Evolutionary conservation across 2,113 vertebrate species (phyloP).

Genomic region (Dipodomys spectabilis): DNA sequence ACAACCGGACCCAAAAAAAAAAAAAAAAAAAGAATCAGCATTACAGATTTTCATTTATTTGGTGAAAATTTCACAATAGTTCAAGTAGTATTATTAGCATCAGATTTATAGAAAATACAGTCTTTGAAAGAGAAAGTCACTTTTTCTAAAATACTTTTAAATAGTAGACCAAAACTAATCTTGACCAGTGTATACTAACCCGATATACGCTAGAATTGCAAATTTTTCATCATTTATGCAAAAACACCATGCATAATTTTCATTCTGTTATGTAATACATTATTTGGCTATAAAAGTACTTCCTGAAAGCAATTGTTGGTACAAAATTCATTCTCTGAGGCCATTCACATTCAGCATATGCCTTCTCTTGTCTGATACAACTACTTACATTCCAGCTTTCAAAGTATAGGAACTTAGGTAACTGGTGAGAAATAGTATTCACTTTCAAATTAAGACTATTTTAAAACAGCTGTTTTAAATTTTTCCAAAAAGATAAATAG

Average conservation of each 20-base stretch:
- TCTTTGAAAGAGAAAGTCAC: constrained; percentile 17
- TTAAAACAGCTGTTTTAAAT: constrained; percentile 23
- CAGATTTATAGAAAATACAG: constrained; percentile 8
- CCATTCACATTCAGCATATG: background rate
- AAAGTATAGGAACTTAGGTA: background rate
- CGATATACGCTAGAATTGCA: background rate
- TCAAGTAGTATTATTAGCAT: background rate
- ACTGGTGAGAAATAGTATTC: background rate
- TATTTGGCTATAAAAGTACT: constrained; percentile 20
- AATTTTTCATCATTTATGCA: background rate
- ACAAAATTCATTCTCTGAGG: background rate
- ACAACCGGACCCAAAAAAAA: too few species aligned
- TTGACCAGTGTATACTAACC: background rate
- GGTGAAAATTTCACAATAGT: background rate
- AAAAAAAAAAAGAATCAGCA: background rate
- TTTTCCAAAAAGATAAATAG: constrained; percentile 39
- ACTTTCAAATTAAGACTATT: constrained; percentile 19
- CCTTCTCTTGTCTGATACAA: background rate
- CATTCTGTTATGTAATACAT: background rate
- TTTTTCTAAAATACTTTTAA: background rate
- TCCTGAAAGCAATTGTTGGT: background rate
- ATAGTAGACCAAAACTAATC: background rate
- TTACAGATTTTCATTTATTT: background rate
- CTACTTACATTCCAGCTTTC: background rate
- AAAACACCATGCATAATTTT: background rate